Evolutionary conservation across 2,888 invertebrate genomes (phyloP), one percentile per base, ranked within the genome.

Genomic region (Nebria brevicollis): DNA sequence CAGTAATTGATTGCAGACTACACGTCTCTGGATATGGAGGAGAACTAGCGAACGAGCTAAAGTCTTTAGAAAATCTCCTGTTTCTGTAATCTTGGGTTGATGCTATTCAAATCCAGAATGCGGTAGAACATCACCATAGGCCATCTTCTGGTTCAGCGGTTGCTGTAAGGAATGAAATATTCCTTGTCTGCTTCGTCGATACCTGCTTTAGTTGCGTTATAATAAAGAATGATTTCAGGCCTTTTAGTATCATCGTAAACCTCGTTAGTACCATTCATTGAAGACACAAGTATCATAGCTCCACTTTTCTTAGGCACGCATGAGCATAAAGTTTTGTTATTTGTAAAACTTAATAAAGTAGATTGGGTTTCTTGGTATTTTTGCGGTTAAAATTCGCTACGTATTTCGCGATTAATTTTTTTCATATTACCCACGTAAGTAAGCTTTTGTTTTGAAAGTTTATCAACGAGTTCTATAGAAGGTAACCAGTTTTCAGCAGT

Each of bases 401-500:
- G 83, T 25, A 84, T 82, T 79, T 84, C 83, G 72, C 83, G 73
- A 80, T 85, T 84, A 77, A 84, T 85, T 82, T 85, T 84, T 81
- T 84, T 85, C 64, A 83, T 42, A 11, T 83, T 84, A 73, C 84
- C 84, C 26, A 85, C 82, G 79, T 84, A 85, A 8, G 85, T 85
- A 41, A 85, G 82, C 15, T 81, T 72, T 70, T 76, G 70, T 75
- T 82, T 82, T 66, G 73, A 74, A 77, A 85, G 79, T 73, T 83
- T 76, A 43, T 85, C 82, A 66, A 84, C 84, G 73, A 86, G 77
- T 82, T 86, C 84, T 25, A 86, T 83, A 5, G 86, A 86, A 20
- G 85, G 82, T 83, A 86, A 86, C 85, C 86, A 87, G 82, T 87
- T 86, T 70, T 86, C 86, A n/a, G 84, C 84, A 25, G 85, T 87